phyloP scores from a whole-genome alignment of 2,888 invertebrate genomes.

The Hedychridium roseum region DNA sequence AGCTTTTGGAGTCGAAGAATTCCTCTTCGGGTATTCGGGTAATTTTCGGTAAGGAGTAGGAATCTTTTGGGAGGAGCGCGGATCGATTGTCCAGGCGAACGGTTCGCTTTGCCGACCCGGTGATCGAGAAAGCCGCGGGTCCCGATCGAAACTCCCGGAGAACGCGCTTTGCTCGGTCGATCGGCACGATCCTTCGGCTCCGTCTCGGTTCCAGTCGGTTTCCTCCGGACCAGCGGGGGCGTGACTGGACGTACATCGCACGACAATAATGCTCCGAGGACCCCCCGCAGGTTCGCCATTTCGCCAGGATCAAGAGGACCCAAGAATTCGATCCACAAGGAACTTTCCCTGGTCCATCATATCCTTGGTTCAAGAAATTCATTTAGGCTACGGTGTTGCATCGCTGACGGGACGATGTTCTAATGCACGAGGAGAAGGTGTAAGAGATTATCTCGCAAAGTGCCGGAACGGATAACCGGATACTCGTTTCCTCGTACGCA shows the following conservation, averaged over 20 bases:
- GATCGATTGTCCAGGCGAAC: constrained; percentile 17
- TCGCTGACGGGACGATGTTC: no score
- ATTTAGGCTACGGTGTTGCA: no score
- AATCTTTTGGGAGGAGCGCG: no score
- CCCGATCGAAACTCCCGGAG: constrained; percentile 22
- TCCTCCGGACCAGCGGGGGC: constrained; percentile 35
- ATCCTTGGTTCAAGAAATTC: no score
- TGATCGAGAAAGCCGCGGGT: constrained; percentile 12
- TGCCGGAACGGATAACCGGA: constrained; percentile 24
- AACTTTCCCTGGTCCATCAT: no score
- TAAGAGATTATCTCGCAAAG: constrained; percentile 20
- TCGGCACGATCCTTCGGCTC: constrained; percentile 21
- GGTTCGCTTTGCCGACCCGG: constrained; percentile 11
- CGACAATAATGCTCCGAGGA: constrained; percentile 27
- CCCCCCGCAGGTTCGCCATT: background rate
- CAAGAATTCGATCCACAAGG: background rate
- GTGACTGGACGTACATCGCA: constrained; percentile 36
- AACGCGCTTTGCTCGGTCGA: constrained; percentile 23
- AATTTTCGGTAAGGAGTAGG: no score
- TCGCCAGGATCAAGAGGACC: background rate
- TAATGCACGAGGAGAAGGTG: no score
- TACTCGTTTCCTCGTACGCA: constrained; percentile 20
- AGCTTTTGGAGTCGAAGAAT: no score
- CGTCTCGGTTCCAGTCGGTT: constrained; percentile 9
- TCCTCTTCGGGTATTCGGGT: no score